phyloP scores from a whole-genome alignment of 1,140 invertebrate species.

The Drosophila equinoxialis region DNA sequence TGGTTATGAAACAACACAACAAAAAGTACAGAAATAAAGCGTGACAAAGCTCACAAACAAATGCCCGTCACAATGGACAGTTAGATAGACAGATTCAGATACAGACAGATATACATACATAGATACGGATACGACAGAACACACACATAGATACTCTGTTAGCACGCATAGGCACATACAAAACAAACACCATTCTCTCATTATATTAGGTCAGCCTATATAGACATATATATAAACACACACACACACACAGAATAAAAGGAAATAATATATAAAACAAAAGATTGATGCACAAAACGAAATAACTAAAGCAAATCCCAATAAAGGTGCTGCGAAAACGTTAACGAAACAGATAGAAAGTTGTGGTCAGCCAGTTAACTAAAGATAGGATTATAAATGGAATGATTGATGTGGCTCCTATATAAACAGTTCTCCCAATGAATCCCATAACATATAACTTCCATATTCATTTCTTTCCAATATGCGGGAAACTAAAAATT shows the following conservation, averaged over 20 bases:
- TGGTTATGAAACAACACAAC: conserved; percentile 16
- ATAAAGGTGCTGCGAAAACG: background rate
- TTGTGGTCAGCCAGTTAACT: background rate
- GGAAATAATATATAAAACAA: conserved; percentile 17
- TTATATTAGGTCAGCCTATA: conserved; percentile 50
- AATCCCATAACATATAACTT: background rate
- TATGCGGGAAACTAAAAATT: background rate
- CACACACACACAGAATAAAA: conserved; percentile 20
- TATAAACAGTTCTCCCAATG: background rate
- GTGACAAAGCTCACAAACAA: conserved; percentile 76
- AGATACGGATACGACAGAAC: conserved; percentile 46
- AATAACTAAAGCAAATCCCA: background rate
- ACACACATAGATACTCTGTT: conserved; percentile 43
- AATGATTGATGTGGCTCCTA: background rate
- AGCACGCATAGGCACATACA: conserved; percentile 42
- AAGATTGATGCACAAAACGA: conserved; percentile 22
- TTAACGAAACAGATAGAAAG: background rate
- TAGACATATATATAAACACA: conserved; percentile 40
- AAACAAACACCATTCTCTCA: conserved; percentile 72
- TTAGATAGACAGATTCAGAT: conserved; percentile 67
- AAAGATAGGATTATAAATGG: background rate
- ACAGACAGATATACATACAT: conserved; percentile 35
- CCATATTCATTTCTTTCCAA: background rate
- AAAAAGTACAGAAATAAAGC: conserved; percentile 70
- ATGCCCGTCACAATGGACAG: conserved; percentile 73